Evolutionary conservation across 2,888 invertebrate genomes (phyloP).

Genomic region (Acronicta psi): DNA sequence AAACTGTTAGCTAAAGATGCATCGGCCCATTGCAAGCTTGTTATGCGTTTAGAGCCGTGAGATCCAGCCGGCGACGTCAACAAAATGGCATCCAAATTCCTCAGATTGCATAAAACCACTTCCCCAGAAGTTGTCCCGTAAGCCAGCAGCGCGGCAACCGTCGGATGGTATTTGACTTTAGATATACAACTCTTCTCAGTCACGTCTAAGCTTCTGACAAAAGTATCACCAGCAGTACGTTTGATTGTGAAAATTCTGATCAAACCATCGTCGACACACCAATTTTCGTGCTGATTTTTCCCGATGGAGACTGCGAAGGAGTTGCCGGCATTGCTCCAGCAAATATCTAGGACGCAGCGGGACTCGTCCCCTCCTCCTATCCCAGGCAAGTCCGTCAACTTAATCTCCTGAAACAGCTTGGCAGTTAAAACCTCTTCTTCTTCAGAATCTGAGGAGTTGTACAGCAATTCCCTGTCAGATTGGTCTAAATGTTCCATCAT

Average conservation of each 20-base stretch:
- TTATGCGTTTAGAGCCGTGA: conserved; percentile 74
- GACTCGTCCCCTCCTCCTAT: conserved; percentile 74
- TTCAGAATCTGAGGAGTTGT: conserved; percentile 79
- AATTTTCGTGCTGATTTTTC: conserved; percentile 72
- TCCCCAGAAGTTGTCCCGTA: conserved; percentile 80
- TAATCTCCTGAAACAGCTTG: conserved; percentile 75
- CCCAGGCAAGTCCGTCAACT: conserved; percentile 57
- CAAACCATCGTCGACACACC: conserved; percentile 79
- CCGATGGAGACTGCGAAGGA: conserved; percentile 78
- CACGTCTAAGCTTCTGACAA: conserved; percentile 72
- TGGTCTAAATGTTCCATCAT: conserved; percentile 79
- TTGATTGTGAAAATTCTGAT: conserved; percentile 76
- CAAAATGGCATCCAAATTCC: conserved; percentile 63
- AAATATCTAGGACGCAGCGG: conserved; percentile 67
- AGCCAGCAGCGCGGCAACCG: conserved; percentile 72
- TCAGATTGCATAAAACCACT: conserved; percentile 75
- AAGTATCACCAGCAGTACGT: conserved; percentile 84
- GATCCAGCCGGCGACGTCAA: conserved; percentile 72
- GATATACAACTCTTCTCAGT: conserved; percentile 79
- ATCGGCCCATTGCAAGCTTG: conserved; percentile 76
- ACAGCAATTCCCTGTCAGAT: conserved; percentile 63
- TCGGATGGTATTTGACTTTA: conserved; percentile 74
- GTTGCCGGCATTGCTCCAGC: conserved; percentile 79
- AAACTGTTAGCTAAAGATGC: conserved; percentile 68
- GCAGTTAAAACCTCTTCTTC: conserved; percentile 74